phyloP scores from a whole-genome alignment of 2,113 vertebrate genomes.

The Myodes glareolus region DNA sequence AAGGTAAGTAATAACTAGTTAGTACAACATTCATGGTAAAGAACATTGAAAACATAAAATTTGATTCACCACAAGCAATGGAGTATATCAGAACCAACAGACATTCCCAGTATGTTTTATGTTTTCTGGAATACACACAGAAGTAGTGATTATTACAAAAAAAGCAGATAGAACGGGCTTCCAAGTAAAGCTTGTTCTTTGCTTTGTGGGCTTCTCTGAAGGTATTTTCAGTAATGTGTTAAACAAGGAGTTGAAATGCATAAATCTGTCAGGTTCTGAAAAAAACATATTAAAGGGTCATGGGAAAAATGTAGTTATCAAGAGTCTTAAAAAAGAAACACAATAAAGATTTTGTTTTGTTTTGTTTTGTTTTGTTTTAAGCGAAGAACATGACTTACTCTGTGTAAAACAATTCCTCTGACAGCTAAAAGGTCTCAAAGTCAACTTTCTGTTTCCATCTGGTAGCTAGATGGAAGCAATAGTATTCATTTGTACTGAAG shows the following conservation, averaged over 20 bases:
- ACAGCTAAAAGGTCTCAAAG: neutral
- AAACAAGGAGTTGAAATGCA: neutral
- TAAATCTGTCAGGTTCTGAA: conserved; percentile 35
- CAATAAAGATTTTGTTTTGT: neutral
- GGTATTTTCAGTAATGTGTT: conserved; percentile 21
- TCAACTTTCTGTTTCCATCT: conserved; percentile 18
- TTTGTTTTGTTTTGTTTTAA: conserved; percentile 15
- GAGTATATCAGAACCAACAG: neutral
- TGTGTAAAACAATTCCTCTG: neutral
- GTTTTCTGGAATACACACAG: neutral
- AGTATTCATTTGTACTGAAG: neutral
- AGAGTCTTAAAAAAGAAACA: neutral
- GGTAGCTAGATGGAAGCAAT: neutral
- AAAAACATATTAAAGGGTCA: conserved; percentile 37
- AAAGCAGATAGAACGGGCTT: neutral
- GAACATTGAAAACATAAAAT: neutral
- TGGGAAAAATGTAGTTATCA: neutral
- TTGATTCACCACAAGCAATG: neutral
- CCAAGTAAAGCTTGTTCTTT: neutral
- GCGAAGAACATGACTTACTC: neutral
- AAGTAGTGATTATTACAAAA: conserved; percentile 34
- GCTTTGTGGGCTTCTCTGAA: neutral
- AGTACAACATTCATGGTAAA: neutral
- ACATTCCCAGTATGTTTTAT: conserved; percentile 18
- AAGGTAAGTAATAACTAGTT: neutral